phyloP scores from a whole-genome alignment of 2,113 vertebrate genomes.

The Zeus faber region DNA sequence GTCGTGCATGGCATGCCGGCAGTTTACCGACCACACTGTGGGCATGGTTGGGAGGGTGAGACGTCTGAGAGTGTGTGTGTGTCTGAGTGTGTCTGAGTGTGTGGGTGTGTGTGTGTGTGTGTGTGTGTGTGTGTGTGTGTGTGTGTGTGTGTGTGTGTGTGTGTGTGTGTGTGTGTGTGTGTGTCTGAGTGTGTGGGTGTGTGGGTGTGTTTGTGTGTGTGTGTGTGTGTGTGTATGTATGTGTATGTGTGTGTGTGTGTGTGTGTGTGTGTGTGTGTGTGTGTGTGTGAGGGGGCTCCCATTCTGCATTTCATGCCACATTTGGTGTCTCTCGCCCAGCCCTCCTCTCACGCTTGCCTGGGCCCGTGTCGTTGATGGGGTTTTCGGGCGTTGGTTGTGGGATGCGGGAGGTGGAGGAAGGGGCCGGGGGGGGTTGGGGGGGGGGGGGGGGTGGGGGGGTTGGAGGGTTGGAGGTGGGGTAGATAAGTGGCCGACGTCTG shows the following conservation, averaged over 20 bases:
- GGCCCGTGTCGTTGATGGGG: constrained; percentile 61
- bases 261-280: constrained; percentile 12
- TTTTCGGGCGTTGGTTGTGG: constrained; percentile 41
- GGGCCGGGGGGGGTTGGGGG: constrained; percentile 18
- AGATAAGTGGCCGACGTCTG: constrained; percentile 69
- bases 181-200: constrained; percentile 20
- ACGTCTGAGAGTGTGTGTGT: constrained; percentile 38
- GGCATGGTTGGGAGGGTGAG: constrained; percentile 54
- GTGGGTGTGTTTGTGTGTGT: constrained; percentile 34
- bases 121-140: constrained; percentile 4
- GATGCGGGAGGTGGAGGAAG: constrained; percentile 18
- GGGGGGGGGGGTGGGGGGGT: constrained; percentile 15
- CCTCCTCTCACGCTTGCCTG: constrained; percentile 81
- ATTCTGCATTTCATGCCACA: constrained; percentile 73
- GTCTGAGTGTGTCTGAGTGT: not conserved
- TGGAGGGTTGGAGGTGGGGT: not conserved
- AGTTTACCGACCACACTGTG: constrained; percentile 63
- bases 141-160: constrained; percentile 7
- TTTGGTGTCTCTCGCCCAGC: constrained; percentile 76
- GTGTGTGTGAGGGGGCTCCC: constrained; percentile 56
- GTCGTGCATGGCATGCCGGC: constrained; percentile 58
- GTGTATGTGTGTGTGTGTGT: constrained; percentile 16
- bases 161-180: not conserved
- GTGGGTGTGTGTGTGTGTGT: constrained; percentile 41
- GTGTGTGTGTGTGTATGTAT: constrained; percentile 3